Percentiles rank a stretch among this genome's conserved stretches.
Conservation (phyloP, 2,797 vertebrate species). For the Psittacula echo region DNA sequence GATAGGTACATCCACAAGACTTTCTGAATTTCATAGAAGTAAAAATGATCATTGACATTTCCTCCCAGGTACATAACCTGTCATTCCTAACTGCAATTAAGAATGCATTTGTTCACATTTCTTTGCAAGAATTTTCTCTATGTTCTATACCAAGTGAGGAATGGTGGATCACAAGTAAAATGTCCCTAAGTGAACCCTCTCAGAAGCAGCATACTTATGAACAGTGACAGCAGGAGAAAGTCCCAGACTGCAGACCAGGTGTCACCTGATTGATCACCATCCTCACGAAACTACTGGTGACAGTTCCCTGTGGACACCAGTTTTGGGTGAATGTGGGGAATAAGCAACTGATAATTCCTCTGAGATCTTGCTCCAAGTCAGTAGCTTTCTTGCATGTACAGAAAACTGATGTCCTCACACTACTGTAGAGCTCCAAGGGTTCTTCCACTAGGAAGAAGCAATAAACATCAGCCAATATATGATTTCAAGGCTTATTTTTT, state of each 20-base stretch:
- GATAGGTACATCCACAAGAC: not conserved
- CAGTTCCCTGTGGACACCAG: not conserved
- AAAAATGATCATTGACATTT: not conserved
- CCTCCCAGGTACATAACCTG: rapidly evolving
- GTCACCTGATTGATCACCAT: not conserved
- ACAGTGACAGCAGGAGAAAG: not conserved
- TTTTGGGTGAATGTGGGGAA: not conserved
- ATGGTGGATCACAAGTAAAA: not conserved
- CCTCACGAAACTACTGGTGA: not conserved
- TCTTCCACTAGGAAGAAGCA: not conserved
- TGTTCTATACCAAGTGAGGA: not conserved
- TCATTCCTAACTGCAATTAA: not conserved
- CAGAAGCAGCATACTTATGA: not conserved
- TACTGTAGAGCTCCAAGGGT: not conserved
- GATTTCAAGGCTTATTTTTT: not conserved
- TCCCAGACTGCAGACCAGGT: not conserved
- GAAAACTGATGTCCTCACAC: not conserved
- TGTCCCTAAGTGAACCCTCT: not conserved
- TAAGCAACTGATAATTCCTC: not conserved
- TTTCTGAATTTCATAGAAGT: not conserved
- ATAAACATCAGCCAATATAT: not conserved
- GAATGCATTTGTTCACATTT: not conserved
- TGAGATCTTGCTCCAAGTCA: not conserved
- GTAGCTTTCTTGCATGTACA: not conserved
- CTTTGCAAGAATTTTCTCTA: not conserved